Evolutionary conservation across 2,888 invertebrate species (phyloP), one percentile per base, ranked within the genome.

Genomic region (Spodoptera picta): DNA sequence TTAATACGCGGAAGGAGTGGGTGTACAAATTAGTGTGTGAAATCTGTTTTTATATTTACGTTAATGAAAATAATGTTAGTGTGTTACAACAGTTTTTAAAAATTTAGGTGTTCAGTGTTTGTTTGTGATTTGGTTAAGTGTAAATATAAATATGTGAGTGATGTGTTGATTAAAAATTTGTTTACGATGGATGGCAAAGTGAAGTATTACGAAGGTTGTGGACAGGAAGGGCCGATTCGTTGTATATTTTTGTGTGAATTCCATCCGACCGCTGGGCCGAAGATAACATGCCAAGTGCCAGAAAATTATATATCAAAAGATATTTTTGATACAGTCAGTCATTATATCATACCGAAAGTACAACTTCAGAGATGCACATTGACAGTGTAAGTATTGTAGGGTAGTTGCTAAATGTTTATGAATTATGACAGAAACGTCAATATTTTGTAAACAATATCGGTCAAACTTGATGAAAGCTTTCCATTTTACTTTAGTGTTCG

Each of bases 271-370:
- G 97, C 96, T 51, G 97, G 97, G 1, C 97, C 97, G 12, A 97
- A 96, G 90, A 97, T 97, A 84, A 96, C 96, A 44, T 97, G 97
- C 87, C 97, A 97, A 95, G 97, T 97, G 69, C 98, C 98, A 54
- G 96, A 96, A 77, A 96, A 97, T 86, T 97, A 96, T 85, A 96
- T 98, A 72, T 96, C 96, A 0, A 97, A 97, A 90, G 97, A 97
- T 82, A 96, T 96, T 64, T 98, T 98, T 90, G 97, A 98, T 89
- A 96, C 96, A 54, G 96, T 98, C 63, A 97, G 97, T 87, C 97
- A 97, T 78, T 98, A 97, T 86, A 96, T 98, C 64, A 98, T 98
- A 86, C 97, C 98, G 6, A 98, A 98, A 92, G 96, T 96, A 57
- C 97, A 98, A 84, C 93, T 98, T 4, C 96, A 97, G 83, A 94